Evolutionary conservation across 1,140 invertebrate genomes (phyloP).

Genomic region (Mizuhopecten yessoensis): DNA sequence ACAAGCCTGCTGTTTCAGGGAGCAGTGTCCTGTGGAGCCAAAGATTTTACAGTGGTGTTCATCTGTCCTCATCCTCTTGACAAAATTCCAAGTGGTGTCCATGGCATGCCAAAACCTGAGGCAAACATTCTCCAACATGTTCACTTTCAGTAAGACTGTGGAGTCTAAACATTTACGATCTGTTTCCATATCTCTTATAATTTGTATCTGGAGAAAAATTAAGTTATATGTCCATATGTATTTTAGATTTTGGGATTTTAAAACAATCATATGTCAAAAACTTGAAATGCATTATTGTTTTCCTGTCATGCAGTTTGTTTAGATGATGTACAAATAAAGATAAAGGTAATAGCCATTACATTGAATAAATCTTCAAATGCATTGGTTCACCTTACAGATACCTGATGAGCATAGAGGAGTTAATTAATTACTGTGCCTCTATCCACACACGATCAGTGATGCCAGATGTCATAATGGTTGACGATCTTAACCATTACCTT

Average conservation of each 20-base stretch:
- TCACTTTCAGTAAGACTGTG: constrained; percentile 62
- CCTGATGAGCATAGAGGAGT: constrained; percentile 53
- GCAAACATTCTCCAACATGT: constrained; percentile 59
- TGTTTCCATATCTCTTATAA: too few relatives aligned
- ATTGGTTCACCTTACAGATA: constrained; percentile 50
- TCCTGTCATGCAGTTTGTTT: too few relatives aligned
- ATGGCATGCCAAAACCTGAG: constrained; percentile 65
- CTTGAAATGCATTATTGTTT: too few relatives aligned
- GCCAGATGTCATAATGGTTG: constrained; percentile 59
- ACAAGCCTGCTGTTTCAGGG: constrained; percentile 62
- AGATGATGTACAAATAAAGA: too few relatives aligned
- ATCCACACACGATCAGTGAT: constrained; percentile 54
- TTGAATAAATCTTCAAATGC: too few relatives aligned
- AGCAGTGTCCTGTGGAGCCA: constrained; percentile 60
- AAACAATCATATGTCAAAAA: too few relatives aligned
- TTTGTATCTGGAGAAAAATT: too few relatives aligned
- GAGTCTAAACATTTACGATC: too few relatives aligned
- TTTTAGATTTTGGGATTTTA: too few relatives aligned
- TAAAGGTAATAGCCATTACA: too few relatives aligned
- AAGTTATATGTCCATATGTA: too few relatives aligned
- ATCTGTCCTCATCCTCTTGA: constrained; percentile 57
- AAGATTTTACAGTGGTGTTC: constrained; percentile 58
- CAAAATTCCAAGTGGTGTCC: constrained; percentile 51
- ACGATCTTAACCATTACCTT: constrained; percentile 57
- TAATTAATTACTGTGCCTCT: constrained; percentile 59